phyloP scores from a whole-genome alignment of 1,140 invertebrate genomes.

The Hylaeus anthracinus region DNA sequence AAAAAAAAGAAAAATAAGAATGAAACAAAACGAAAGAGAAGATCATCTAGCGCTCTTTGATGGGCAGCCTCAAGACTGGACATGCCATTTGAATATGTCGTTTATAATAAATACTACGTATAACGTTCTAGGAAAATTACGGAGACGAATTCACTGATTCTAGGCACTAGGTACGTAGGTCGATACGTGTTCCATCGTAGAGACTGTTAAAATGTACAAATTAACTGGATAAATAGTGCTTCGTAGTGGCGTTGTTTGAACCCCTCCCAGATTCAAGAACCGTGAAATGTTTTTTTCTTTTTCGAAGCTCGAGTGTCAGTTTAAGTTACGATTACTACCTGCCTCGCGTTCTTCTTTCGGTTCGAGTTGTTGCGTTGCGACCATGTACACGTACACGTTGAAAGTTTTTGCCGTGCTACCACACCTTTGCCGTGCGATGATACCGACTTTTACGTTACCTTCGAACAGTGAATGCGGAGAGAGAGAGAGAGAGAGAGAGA shows the following conservation, averaged over 20 bases:
- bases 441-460: conserved; percentile 34
- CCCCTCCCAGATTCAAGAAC: background rate
- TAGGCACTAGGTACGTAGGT: conserved; percentile 64
- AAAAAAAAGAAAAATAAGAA: background rate
- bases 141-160: conserved; percentile 51
- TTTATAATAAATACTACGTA: conserved; percentile 47
- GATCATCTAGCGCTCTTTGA: conserved; percentile 49
- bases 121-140: conserved; percentile 54
- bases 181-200: conserved; percentile 67
- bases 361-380: background rate
- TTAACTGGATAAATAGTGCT: conserved; percentile 57
- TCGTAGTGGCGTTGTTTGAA: conserved; percentile 17
- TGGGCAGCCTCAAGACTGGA: conserved; percentile 59
- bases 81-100: conserved; percentile 55
- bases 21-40: conserved; percentile 16
- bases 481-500: no score
- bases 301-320: background rate
- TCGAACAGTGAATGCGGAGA: conserved; percentile 10
- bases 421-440: no score
- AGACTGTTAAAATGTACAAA: conserved; percentile 69
- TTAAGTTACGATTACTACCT: background rate
- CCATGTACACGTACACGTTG: background rate
- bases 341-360: background rate
- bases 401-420: background rate
- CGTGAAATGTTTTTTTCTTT: conserved; percentile 8